Base-by-base conservation (phyloP, 64 coral and sea anemone genomes). In the Montipora efflorescens region DNA sequence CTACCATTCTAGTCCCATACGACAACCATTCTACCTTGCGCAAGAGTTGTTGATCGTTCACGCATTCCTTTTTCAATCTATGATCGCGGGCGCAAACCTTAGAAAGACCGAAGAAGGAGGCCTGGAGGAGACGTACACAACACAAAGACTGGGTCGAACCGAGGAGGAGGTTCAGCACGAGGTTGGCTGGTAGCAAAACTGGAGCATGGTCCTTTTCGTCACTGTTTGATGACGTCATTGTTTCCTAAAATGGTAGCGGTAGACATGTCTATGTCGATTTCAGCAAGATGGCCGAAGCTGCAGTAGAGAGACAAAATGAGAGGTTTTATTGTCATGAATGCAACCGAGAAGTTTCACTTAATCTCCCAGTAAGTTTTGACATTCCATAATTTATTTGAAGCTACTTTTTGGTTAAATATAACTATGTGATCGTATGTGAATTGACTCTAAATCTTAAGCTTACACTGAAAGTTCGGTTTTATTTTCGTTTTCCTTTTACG, bases 301-400 rank as follows among this genome's bases (percentile, higher is more conserved):
- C 91, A 55, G 95, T 97, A n/a, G 95, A 97, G 91, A 97, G 76
- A 50, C 88, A 74, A 52, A 92, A 76, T 73, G 66, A 84, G 55
- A 87, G 92, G 12, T 97, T 94, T 84, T 97, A 94, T 91, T 97
- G 95, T 47, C 95, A 97, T 77, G 75, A 92, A 8, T 97, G 95
- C 87, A 94, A 91, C 36, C 71, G 93, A 94, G 82, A 94, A 94
- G 94, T 97, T 82, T 91, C 92, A 4, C 95, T 93, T 70, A 97
- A 97, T 51, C 78, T 97, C 53, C 89, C 78, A 93, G 95, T 97
- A 83, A 91, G 88, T 80, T 36, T 75, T 61, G 15, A 9, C 15
- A 62, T 16, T 19, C 18, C 21, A 77, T 12, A 5, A 47, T 81
- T 16, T 46, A 8, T 61, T 58, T 14, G 0, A 11, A 21, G 52